Evolutionary conservation across 2,797 vertebrate species (phyloP).

Genomic region (Mus minutoides): DNA sequence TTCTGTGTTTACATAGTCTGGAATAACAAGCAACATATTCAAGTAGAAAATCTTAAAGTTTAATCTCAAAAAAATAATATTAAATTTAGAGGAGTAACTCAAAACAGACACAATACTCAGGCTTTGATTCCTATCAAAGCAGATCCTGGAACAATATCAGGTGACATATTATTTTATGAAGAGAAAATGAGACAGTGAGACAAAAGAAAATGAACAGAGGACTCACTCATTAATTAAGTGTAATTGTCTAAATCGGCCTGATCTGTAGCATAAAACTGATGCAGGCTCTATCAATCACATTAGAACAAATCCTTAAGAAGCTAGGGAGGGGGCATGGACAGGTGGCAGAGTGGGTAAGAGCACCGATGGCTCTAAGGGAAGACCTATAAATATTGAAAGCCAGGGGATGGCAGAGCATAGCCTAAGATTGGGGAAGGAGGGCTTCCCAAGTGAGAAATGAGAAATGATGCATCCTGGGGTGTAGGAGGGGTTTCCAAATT

Average conservation of each 20-base stretch:
- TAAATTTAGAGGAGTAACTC: neutral
- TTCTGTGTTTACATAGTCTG: neutral
- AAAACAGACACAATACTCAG: neutral
- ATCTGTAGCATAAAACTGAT: neutral
- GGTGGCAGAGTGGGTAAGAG: neutral
- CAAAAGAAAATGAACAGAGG: neutral
- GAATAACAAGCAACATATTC: neutral
- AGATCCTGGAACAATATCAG: no score
- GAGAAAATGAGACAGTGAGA: neutral
- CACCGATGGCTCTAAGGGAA: neutral
- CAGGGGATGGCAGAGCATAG: neutral
- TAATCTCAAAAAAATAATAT: neutral
- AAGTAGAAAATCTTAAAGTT: neutral
- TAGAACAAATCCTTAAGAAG: neutral
- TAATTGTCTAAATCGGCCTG: neutral
- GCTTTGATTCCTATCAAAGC: neutral
- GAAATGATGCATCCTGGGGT: neutral
- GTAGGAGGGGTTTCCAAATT: neutral
- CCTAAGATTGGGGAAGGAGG: no score
- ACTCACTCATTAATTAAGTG: neutral
- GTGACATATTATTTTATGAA: neutral
- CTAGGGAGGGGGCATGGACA: fast-evolving
- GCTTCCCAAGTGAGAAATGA: neutral
- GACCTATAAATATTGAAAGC: neutral
- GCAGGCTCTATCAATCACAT: neutral